Conservation (phyloP, 2,888 invertebrate species). For the Zaprionus lineosus region DNA sequence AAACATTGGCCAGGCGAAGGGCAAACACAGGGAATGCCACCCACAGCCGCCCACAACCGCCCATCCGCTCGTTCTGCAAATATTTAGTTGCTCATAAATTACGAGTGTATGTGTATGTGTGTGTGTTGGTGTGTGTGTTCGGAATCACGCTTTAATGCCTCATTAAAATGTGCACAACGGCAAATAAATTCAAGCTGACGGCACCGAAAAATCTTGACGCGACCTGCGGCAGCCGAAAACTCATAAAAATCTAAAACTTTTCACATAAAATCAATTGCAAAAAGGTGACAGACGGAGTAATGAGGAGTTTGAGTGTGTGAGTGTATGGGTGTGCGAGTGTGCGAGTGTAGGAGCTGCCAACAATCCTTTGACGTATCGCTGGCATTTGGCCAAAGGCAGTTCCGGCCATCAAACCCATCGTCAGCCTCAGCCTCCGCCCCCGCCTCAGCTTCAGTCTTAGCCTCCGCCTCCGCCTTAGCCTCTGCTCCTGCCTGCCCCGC, state of each 20-base stretch:
- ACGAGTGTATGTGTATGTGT: slow-evolving; percentile 27
- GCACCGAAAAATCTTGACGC: slow-evolving; percentile 42
- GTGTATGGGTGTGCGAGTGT: slow-evolving; percentile 6
- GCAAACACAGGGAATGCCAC: slow-evolving; percentile 32
- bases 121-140: slow-evolving; percentile 21
- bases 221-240: slow-evolving; percentile 59
- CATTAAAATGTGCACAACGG: slow-evolving; percentile 71
- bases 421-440: slow-evolving; percentile 13
- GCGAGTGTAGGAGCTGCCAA: neutral
- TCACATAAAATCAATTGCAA: slow-evolving; percentile 80
- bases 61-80: slow-evolving; percentile 34
- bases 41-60: neutral
- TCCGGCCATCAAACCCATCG: slow-evolving; percentile 22
- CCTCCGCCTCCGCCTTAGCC: slow-evolving; percentile 15
- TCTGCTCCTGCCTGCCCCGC: slow-evolving; percentile 16
- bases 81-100: slow-evolving; percentile 76
- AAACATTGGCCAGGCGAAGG: slow-evolving; percentile 59
- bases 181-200: slow-evolving; percentile 77
- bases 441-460: too few species aligned
- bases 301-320: neutral
- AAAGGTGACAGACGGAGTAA: slow-evolving; percentile 33
- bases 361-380: slow-evolving; percentile 42
- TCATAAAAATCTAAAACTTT: slow-evolving; percentile 78
- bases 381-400: slow-evolving; percentile 28
- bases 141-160: slow-evolving; percentile 72